phyloP scores from a whole-genome alignment of 1,140 invertebrate species.

The Solen grandis region DNA sequence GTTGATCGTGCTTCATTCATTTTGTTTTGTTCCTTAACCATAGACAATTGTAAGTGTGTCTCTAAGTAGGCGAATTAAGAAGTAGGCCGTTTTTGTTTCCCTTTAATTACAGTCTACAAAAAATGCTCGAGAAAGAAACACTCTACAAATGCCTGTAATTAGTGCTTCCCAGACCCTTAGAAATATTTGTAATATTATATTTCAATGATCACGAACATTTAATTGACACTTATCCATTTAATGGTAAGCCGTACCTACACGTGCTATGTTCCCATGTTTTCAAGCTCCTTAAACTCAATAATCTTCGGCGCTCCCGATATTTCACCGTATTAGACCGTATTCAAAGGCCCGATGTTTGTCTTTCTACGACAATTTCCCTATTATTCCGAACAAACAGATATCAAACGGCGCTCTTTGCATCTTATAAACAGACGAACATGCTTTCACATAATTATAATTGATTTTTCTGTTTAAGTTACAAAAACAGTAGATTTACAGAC shows the following conservation, averaged over 20 bases:
- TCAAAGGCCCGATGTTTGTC: neutral
- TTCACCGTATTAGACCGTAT: neutral
- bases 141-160: too few species aligned
- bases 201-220: neutral
- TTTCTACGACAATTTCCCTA: slow-evolving; percentile 37
- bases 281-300: too few species aligned
- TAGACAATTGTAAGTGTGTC: too few species aligned
- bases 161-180: too few species aligned
- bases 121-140: too few species aligned
- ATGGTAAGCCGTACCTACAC: neutral
- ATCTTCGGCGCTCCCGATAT: neutral
- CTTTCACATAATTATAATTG: slow-evolving; percentile 54
- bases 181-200: too few species aligned
- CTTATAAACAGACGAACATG: slow-evolving; percentile 42
- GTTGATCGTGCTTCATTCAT: too few species aligned
- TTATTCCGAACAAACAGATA: slow-evolving; percentile 35
- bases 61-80: too few species aligned
- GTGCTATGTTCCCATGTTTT: neutral
- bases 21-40: too few species aligned
- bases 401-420: slow-evolving; percentile 11
- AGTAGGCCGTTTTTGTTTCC: too few species aligned
- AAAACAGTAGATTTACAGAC: slow-evolving; percentile 15
- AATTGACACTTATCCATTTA: neutral
- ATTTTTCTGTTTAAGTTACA: slow-evolving; percentile 36
- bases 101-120: too few species aligned